Conservation (phyloP, 2,888 invertebrate species). For the Drosophila seclusa region DNA sequence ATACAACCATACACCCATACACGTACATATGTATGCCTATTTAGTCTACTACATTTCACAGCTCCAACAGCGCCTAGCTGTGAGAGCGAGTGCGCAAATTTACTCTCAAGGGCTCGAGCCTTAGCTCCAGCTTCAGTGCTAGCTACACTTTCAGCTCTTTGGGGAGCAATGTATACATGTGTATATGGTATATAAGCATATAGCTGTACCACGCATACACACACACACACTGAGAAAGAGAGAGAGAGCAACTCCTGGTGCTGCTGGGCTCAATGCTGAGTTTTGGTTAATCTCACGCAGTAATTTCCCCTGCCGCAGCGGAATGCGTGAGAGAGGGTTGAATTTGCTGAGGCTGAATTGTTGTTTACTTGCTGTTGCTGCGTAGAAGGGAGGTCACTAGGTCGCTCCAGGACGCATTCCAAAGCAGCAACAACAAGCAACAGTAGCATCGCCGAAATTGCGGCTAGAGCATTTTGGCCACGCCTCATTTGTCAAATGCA, state of each 20-base stretch:
- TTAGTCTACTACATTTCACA: background rate
- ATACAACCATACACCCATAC: constrained; percentile 12
- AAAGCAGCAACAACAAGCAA: constrained; percentile 39
- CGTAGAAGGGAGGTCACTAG: constrained; percentile 83
- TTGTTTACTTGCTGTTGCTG: constrained; percentile 48
- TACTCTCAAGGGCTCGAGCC: constrained; percentile 21
- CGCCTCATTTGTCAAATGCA: constrained; percentile 69
- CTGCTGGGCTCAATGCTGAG: constrained; percentile 13
- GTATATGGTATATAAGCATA: constrained; percentile 1
- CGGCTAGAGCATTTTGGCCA: constrained; percentile 60
- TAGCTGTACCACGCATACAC: constrained; percentile 34
- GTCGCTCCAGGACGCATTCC: constrained; percentile 83
- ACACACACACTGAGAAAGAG: constrained; percentile 25
- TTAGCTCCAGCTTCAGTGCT: constrained; percentile 12
- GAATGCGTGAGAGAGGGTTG: constrained; percentile 49
- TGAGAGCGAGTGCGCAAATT: constrained; percentile 28
- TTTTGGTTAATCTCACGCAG: constrained; percentile 25
- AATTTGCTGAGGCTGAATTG: constrained; percentile 29
- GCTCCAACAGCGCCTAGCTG: constrained; percentile 18
- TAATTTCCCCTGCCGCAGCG: constrained; percentile 30
- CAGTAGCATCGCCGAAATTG: constrained; percentile 30
- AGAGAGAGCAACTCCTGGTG: constrained; percentile 9
- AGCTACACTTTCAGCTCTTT: constrained; percentile 4
- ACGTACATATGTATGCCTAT: constrained; percentile 6
- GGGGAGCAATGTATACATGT: constrained; percentile 21